A percentile compares a stretch with the other conserved stretches of the same genome.
These are phyloP conservation scores for Ernsta delagoae DNA, from an alignment of 2,888 invertebrate genomes.

Conservation along the genomic window DNA sequence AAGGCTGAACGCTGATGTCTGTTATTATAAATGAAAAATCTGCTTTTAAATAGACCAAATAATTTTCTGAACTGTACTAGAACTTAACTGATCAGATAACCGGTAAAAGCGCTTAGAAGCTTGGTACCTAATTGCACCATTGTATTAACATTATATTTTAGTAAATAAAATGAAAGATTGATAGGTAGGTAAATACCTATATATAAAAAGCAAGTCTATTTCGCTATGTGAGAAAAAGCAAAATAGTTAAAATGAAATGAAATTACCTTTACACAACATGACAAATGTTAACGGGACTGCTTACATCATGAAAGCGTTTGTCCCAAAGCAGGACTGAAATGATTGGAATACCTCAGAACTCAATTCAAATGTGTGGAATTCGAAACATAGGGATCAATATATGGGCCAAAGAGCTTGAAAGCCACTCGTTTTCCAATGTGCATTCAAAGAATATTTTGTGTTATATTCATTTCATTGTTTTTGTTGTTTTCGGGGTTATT, in stretches of 20 bases:
- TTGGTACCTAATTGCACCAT: no score
- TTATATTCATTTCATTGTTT: conserved; percentile 12
- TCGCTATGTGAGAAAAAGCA: neutral
- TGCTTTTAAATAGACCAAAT: conserved; percentile 27
- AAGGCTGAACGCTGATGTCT: conserved; percentile 27
- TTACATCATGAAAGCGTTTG: conserved; percentile 16
- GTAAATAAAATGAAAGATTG: no score
- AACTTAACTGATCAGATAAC: neutral
- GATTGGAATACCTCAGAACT: conserved; percentile 47
- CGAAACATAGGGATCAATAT: conserved; percentile 51
- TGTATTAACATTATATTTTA: no score
- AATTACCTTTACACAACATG: neutral
- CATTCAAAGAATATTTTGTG: conserved; percentile 10
- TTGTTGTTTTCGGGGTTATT: neutral
- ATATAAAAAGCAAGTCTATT: no score
- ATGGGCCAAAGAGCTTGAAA: conserved; percentile 39
- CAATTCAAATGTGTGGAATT: conserved; percentile 55
- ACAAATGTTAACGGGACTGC: neutral
- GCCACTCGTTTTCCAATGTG: conserved; percentile 17
- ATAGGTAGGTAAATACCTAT: no score
- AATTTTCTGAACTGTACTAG: neutral
- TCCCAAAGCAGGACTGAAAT: conserved; percentile 38
- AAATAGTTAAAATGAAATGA: no score
- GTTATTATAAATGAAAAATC: conserved; percentile 34
- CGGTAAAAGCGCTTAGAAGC: neutral